Percentiles rank a stretch among this genome's conserved stretches.
Evolutionary conservation across 2,113 vertebrate genomes (phyloP).

Genomic region (Rhadina sibilatrix): DNA sequence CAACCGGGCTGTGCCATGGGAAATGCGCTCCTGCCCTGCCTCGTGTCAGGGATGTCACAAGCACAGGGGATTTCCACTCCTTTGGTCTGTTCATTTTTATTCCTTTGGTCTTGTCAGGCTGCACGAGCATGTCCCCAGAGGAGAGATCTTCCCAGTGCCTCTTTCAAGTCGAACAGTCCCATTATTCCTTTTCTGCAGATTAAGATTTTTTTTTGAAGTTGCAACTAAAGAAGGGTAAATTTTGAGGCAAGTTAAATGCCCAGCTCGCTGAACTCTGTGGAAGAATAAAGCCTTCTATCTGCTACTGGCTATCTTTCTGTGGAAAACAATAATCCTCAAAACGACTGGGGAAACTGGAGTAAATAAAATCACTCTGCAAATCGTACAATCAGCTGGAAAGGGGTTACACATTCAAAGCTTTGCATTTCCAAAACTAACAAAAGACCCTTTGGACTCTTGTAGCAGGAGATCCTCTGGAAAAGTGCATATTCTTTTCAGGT

Average conservation of each 20-base stretch:
- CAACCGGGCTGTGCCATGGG: not conserved
- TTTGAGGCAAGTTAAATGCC: not conserved
- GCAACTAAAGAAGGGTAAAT: not conserved
- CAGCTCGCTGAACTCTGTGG: not conserved
- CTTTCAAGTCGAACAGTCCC: not conserved
- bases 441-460: not conserved
- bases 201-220: not conserved
- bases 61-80: not conserved
- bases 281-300: not conserved
- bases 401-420: not conserved
- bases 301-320: not conserved
- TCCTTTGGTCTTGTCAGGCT: not conserved
- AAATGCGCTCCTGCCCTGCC: not conserved
- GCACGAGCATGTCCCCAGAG: not conserved
- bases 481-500: not conserved
- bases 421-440: not conserved
- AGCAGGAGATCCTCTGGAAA: not conserved
- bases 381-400: not conserved
- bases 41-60: not conserved
- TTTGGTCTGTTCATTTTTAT: not conserved
- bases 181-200: constrained; percentile 1
- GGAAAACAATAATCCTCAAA: not conserved
- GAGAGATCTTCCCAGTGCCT: not conserved
- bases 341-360: not conserved
- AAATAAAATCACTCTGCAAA: not conserved